phyloP scores from a whole-genome alignment of 2,888 invertebrate species.

The Bombylius major region DNA sequence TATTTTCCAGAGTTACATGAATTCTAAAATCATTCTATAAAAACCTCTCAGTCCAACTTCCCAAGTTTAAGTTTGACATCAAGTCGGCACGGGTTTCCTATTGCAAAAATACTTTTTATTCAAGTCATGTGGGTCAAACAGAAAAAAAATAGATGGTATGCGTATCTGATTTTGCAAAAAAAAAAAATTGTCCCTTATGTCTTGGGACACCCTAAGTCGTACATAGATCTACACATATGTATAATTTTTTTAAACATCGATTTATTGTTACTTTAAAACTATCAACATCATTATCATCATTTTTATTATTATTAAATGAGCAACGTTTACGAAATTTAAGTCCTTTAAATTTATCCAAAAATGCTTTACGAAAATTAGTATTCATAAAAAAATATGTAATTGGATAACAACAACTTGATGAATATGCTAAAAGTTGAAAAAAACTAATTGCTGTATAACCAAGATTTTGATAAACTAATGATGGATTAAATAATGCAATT shows the following conservation, averaged over 20 bases:
- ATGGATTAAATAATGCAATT: slow-evolving; percentile 54
- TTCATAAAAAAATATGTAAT: slow-evolving; percentile 92
- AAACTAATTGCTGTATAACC: slow-evolving; percentile 59
- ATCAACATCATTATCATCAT: background rate
- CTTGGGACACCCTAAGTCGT: no score
- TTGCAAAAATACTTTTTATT: background rate
- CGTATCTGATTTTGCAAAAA: background rate
- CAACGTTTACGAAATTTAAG: slow-evolving; percentile 11
- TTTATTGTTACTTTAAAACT: background rate
- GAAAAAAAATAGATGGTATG: background rate
- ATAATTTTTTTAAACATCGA: no score
- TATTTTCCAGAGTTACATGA: background rate
- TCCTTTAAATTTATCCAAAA: slow-evolving; percentile 57
- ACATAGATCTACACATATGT: no score
- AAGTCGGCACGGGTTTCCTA: background rate
- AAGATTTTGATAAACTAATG: slow-evolving; percentile 54
- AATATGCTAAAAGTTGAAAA: slow-evolving; percentile 65
- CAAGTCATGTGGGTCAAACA: no score
- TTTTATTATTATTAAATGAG: background rate
- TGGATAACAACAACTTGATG: slow-evolving; percentile 77
- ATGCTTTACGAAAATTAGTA: slow-evolving; percentile 68
- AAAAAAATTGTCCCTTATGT: background rate
- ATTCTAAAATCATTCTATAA: background rate
- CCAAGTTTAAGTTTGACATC: background rate
- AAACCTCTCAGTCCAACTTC: background rate